Evolutionary conservation across 2,113 vertebrate species (phyloP).

Genomic region (Malurus melanocephalus): DNA sequence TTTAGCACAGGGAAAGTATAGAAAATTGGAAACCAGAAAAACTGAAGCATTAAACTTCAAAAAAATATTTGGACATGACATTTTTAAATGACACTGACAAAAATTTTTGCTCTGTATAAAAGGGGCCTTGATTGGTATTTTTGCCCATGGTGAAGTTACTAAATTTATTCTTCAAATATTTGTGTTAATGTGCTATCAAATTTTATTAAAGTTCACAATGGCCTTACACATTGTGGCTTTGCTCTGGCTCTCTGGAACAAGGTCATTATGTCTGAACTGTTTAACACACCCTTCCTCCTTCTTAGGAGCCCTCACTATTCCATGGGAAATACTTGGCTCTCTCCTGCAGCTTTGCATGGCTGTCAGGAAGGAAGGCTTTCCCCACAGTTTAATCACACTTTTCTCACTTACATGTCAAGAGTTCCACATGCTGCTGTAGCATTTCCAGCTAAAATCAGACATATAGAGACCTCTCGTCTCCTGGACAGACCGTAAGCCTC

Average conservation of each 20-base stretch:
- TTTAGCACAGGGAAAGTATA: background rate
- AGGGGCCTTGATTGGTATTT: background rate
- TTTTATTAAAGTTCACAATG: conserved; percentile 20
- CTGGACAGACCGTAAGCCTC: conserved; percentile 39
- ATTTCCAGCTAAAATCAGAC: conserved; percentile 58
- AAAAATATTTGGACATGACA: background rate
- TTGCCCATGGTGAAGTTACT: background rate
- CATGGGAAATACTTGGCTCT: conserved; percentile 29
- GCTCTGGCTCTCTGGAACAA: conserved; percentile 37
- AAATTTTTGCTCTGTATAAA: background rate
- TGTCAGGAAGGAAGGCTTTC: conserved; percentile 47
- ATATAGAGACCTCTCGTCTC: conserved; percentile 38
- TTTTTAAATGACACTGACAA: background rate
- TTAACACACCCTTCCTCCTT: conserved; percentile 10
- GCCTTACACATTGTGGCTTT: conserved; percentile 37
- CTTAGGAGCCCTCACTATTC: conserved; percentile 22
- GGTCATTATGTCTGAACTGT: conserved; percentile 10
- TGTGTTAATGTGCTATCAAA: background rate
- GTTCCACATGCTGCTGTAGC: conserved; percentile 39
- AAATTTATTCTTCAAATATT: conserved; percentile 8
- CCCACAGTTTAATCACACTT: conserved; percentile 40
- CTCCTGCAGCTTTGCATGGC: conserved; percentile 32
- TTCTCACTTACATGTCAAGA: conserved; percentile 56
- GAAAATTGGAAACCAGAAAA: background rate
- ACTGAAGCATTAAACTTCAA: background rate